phyloP scores from a whole-genome alignment of 2,113 vertebrate genomes.

The Phylloscopus trochilus region DNA sequence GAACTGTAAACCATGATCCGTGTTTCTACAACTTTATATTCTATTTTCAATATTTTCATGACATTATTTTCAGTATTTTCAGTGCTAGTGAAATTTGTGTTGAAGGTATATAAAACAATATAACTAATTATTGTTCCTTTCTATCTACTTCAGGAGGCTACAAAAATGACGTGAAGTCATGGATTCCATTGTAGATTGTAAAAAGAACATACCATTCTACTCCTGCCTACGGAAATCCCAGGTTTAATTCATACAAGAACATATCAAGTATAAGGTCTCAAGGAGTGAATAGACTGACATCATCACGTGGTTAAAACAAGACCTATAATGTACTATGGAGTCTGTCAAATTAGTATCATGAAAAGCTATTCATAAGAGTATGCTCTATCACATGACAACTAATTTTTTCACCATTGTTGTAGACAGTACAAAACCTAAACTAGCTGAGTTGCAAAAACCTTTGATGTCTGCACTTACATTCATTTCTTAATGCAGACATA shows the following conservation, averaged over 20 bases:
- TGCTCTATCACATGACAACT: constrained; percentile 6
- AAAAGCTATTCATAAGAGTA: constrained; percentile 32
- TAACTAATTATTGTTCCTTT: constrained; percentile 41
- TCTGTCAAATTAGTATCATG: constrained; percentile 56
- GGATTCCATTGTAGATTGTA: constrained; percentile 46
- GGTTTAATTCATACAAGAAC: neutral
- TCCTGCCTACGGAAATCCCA: neutral
- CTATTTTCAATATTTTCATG: neutral
- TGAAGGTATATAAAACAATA: neutral
- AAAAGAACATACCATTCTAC: constrained; percentile 32
- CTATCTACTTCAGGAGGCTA: neutral
- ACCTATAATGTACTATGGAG: neutral
- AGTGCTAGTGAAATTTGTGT: neutral
- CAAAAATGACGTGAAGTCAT: constrained; percentile 26
- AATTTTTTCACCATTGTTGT: constrained; percentile 40
- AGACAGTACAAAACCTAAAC: neutral
- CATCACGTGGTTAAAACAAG: neutral
- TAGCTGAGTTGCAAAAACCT: neutral
- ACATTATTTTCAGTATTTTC: neutral
- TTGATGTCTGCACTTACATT: neutral
- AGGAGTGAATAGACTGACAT: neutral
- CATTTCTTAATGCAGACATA: neutral
- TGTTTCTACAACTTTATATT: neutral
- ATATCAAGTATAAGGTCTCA: neutral
- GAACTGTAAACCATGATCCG: neutral